phyloP scores from a whole-genome alignment of 2,113 vertebrate species.

The Panthera uncia region DNA sequence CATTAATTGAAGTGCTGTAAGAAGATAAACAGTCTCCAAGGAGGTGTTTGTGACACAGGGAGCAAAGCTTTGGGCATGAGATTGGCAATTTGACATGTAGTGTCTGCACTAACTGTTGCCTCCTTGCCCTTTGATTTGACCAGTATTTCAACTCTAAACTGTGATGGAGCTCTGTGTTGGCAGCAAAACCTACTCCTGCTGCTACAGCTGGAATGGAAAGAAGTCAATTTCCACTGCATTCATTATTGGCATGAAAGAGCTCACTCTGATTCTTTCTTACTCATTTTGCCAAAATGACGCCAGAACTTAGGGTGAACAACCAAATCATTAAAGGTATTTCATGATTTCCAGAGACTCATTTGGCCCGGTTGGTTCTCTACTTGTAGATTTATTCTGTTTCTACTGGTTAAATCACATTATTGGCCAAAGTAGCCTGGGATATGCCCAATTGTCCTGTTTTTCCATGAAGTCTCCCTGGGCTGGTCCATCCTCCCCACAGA shows the following conservation, averaged over 20 bases:
- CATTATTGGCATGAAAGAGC: slow-evolving; percentile 40
- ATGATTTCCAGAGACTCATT: slow-evolving; percentile 27
- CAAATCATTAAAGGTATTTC: slow-evolving; percentile 25
- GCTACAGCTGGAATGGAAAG: slow-evolving; percentile 68
- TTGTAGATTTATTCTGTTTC: not conserved
- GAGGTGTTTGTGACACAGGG: not conserved
- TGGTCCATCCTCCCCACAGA: not conserved
- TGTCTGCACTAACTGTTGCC: not conserved
- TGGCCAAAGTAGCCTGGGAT: not conserved
- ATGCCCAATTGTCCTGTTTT: not conserved
- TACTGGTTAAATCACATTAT: not conserved
- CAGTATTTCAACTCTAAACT: slow-evolving; percentile 62
- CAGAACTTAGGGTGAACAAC: slow-evolving; percentile 37
- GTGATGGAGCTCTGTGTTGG: slow-evolving; percentile 57
- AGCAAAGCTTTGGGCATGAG: not conserved
- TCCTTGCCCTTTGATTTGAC: slow-evolving; percentile 54
- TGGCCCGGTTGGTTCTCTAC: not conserved
- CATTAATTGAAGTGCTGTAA: not conserved
- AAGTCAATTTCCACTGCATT: slow-evolving; percentile 61
- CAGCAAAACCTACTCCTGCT: slow-evolving; percentile 50
- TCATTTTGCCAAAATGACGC: slow-evolving; percentile 55
- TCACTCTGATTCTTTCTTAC: slow-evolving; percentile 43
- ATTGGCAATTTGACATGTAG: not conserved
- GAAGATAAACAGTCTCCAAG: not conserved
- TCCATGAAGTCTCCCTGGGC: not conserved